Percentiles rank a stretch among this genome's conserved stretches.
These are phyloP conservation scores for Drosophila pallidifrons DNA, from an alignment of 1,140 invertebrate species.

Conservation along the genomic window DNA sequence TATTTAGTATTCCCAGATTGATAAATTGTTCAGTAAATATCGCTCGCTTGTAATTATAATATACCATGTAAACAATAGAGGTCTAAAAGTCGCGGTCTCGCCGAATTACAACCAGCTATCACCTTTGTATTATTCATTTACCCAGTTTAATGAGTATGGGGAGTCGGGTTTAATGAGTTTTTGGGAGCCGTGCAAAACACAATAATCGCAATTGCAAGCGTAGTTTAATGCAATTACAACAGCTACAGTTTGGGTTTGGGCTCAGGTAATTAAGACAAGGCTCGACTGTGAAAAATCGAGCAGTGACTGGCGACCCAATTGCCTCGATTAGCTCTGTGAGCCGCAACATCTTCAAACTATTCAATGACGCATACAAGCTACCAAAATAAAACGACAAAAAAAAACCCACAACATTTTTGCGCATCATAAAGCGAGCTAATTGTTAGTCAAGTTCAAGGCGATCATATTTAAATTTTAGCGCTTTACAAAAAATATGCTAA, in stretches of 20 bases:
- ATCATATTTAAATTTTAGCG: constrained; percentile 4
- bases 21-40: constrained; percentile 15
- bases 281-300: constrained; percentile 13
- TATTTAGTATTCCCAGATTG: background rate
- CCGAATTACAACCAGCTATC: background rate
- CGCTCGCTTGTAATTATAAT: background rate
- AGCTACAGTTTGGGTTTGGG: constrained; percentile 23
- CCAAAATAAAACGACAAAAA: background rate
- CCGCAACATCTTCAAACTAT: constrained; percentile 24
- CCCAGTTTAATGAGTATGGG: background rate
- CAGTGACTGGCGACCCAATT: constrained; percentile 31
- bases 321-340: constrained; percentile 36
- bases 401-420: constrained; percentile 25
- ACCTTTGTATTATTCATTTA: constrained; percentile 2
- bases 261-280: background rate
- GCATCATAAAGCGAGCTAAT: constrained; percentile 61
- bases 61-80: background rate
- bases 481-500: constrained; percentile 1
- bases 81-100: constrained; percentile 2
- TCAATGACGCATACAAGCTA: constrained; percentile 40
- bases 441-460: constrained; percentile 64
- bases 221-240: constrained; percentile 62
- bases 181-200: constrained; percentile 5
- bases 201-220: constrained; percentile 32
- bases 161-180: background rate